phyloP scores from a whole-genome alignment of 2,888 invertebrate genomes.

The Scaptomyza tumidula region DNA sequence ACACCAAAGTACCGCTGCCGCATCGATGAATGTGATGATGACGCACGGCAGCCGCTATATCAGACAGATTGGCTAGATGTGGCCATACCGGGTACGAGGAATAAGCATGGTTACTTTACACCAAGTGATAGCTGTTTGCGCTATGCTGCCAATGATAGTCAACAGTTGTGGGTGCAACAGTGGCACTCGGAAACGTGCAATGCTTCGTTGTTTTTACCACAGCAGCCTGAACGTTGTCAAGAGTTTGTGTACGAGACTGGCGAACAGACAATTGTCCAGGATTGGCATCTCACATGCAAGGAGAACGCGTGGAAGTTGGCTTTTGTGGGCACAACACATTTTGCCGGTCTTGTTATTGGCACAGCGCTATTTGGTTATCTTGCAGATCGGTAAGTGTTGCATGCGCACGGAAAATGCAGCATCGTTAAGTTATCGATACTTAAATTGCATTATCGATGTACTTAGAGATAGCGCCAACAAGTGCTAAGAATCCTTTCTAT shows the following conservation, averaged over 20 bases:
- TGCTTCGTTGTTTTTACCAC: constrained; percentile 82
- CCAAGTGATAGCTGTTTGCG: constrained; percentile 79
- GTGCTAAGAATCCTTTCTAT: neutral
- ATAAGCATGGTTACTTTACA: constrained; percentile 74
- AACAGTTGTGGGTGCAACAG: constrained; percentile 2
- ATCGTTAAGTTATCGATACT: constrained; percentile 1
- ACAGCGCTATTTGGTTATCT: constrained; percentile 87
- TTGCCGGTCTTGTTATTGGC: constrained; percentile 87
- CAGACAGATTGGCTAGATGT: constrained; percentile 84
- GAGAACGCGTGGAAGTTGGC: constrained; percentile 88
- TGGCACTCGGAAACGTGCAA: constrained; percentile 23
- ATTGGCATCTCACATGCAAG: constrained; percentile 87
- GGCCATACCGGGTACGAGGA: constrained; percentile 85
- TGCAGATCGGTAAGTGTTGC: constrained; percentile 86
- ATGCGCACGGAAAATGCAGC: too few relatives aligned
- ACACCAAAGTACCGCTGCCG: constrained; percentile 86
- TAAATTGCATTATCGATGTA: neutral
- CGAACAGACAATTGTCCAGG: constrained; percentile 86
- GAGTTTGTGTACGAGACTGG: constrained; percentile 86
- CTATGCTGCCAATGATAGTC: constrained; percentile 61
- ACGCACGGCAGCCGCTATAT: constrained; percentile 46
- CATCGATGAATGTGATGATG: constrained; percentile 86
- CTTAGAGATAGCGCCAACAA: neutral
- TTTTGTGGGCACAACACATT: constrained; percentile 87
- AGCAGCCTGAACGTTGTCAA: constrained; percentile 83